Base-by-base conservation (phyloP, 37 sponge, comb jelly and placozoan genomes). In the Chondrosia reniformis region DNA sequence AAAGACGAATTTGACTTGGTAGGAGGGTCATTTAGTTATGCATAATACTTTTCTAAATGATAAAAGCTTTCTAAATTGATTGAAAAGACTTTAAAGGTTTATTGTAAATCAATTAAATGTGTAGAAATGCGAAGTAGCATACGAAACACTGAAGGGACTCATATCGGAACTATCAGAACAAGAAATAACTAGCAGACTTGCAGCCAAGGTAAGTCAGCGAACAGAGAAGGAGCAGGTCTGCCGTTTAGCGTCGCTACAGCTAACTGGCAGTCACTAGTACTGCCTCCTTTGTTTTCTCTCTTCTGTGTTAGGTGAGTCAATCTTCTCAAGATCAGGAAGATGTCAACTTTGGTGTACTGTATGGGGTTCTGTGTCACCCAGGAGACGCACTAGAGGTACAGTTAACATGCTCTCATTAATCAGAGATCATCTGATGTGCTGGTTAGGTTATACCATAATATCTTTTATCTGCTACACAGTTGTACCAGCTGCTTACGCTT, bases 241-340 rank as follows among this genome's bases (percentile, higher is more conserved):
- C n/a, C n/a, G n/a, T n/a, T n/a, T n/a, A n/a, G n/a, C n/a, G n/a
- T n/a, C n/a, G n/a, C n/a, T n/a, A n/a, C n/a, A n/a, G n/a, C n/a
- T n/a, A n/a, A n/a, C n/a, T n/a, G n/a, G n/a, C n/a, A n/a, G n/a
- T n/a, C n/a, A n/a, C n/a, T n/a, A n/a, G n/a, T n/a, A n/a, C n/a
- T n/a, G n/a, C n/a, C n/a, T n/a, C n/a, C n/a, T 49, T 49, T 15
- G 15, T 49, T 30, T 7, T 75, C 21, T 55, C 4, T 59, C 61
- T 63, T 25, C 41, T 42, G 39, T 0, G 0, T 22, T 49, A 92
- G 93, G 90, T 89, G 28, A 88, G 86, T 45, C 69, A 79, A 42
- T 71, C 87, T 76, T 44, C 49, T 12, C 91, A 90, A 58, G 91
- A 93, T 0, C 91, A 93, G 73, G 94, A 93, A 33, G 92, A 93